Percentiles rank a stretch among this genome's conserved stretches.
Conservation (phyloP, 2,888 invertebrate genomes). For the Hydropsyche betteni region DNA sequence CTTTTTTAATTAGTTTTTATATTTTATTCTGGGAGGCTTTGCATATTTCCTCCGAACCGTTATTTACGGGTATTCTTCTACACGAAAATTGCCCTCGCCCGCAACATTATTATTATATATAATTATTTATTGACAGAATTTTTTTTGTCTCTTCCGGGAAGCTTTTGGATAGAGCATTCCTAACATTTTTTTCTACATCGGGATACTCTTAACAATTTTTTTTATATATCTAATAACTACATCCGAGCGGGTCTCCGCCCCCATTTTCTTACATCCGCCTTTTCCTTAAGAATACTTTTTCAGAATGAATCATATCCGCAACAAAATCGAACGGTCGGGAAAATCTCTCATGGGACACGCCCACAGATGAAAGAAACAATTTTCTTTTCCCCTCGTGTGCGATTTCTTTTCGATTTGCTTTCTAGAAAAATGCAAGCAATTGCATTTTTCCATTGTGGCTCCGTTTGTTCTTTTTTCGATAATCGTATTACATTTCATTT, state of each 20-base stretch:
- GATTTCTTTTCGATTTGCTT: slow-evolving; percentile 2
- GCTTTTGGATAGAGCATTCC: background rate
- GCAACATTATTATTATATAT: too few species aligned
- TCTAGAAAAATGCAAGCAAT: background rate
- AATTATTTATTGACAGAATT: too few species aligned
- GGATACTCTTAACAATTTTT: background rate
- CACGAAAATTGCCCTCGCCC: too few species aligned
- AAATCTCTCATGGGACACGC: slow-evolving; percentile 7
- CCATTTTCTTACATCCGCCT: slow-evolving; percentile 9
- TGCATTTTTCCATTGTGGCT: slow-evolving; percentile 1
- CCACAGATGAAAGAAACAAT: slow-evolving; percentile 11
- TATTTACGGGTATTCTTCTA: too few species aligned
- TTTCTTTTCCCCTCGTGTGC: slow-evolving; percentile 6
- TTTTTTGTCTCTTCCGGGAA: slow-evolving; percentile 6
- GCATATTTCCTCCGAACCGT: too few species aligned
- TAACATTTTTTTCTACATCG: slow-evolving; percentile 3
- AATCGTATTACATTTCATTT: background rate
- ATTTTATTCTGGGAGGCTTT: too few species aligned
- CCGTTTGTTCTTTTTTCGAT: background rate
- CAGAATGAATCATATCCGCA: slow-evolving; percentile 20
- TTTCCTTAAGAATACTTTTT: background rate
- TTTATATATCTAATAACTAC: slow-evolving; percentile 4
- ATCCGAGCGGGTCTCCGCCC: slow-evolving; percentile 8
- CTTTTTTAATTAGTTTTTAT: too few species aligned
- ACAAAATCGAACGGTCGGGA: slow-evolving; percentile 22